These are phyloP conservation scores for Tylochromis polylepis DNA, from an alignment of 2,113 vertebrate species.

Conservation along the genomic window DNA sequence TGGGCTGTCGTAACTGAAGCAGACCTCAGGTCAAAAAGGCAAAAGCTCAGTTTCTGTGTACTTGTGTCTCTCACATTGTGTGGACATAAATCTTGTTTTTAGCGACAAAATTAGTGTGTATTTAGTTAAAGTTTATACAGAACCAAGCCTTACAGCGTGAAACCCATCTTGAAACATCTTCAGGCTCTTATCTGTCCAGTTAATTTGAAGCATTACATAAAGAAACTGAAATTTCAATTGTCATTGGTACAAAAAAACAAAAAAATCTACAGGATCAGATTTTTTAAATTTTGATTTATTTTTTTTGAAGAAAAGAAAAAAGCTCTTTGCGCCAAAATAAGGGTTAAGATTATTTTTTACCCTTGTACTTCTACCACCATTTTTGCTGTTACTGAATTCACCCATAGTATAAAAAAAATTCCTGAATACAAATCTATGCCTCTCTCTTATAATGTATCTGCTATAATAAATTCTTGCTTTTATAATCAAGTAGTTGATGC, in stretches of 20 bases:
- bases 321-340: not conserved
- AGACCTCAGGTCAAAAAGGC: not conserved
- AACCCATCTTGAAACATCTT: not conserved
- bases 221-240: not conserved
- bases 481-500: no score
- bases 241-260: not conserved
- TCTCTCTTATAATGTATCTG: not conserved
- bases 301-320: not conserved
- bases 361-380: no score
- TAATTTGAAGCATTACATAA: not conserved
- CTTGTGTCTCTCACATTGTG: not conserved
- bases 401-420: not conserved
- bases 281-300: no score
- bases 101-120: not conserved
- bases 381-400: not conserved
- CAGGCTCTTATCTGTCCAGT: not conserved
- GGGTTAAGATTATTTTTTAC: not conserved
- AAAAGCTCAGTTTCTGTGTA: not conserved
- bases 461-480: no score
- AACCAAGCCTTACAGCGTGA: not conserved
- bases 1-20: slow-evolving; percentile 7
- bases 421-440: not conserved
- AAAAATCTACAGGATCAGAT: not conserved
- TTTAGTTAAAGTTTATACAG: not conserved
- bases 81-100: not conserved